A percentile compares a stretch with the other conserved stretches of the same genome.
These are phyloP conservation scores for Amphipyra tragopoginis DNA, from an alignment of 2,888 invertebrate species.

Conservation along the genomic window DNA sequence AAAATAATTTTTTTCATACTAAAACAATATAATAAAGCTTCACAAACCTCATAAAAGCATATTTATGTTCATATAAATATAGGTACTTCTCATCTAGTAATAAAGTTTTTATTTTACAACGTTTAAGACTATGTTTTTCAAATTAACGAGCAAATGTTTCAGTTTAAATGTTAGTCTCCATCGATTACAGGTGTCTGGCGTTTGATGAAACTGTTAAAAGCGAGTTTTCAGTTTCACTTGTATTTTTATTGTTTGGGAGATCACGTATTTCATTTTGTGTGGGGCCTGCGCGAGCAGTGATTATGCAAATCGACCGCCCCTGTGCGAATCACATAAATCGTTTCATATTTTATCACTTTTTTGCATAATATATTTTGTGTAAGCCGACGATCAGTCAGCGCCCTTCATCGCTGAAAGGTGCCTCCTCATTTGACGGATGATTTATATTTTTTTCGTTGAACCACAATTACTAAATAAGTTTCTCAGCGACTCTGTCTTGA, in stretches of 20 bases:
- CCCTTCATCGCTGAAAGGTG: constrained; percentile 67
- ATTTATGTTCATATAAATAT: constrained; percentile 59
- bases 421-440: constrained; percentile 73
- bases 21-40: constrained; percentile 53
- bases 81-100: constrained; percentile 54
- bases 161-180: constrained; percentile 13
- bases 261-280: constrained; percentile 82
- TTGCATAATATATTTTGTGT: constrained; percentile 81
- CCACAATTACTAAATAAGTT: constrained; percentile 52
- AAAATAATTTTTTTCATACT: constrained; percentile 48
- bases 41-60: constrained; percentile 52
- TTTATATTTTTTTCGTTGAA: constrained; percentile 65
- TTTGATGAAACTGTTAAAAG: constrained; percentile 42
- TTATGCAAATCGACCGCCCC: constrained; percentile 82
- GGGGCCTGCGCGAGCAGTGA: constrained; percentile 74
- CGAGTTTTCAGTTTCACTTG: constrained; percentile 44
- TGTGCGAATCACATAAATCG: constrained; percentile 83
- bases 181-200: constrained; percentile 36
- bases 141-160: constrained; percentile 35
- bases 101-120: constrained; percentile 59
- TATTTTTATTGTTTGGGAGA: constrained; percentile 73
- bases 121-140: constrained; percentile 47
- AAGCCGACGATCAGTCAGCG: constrained; percentile 79
- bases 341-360: constrained; percentile 85
- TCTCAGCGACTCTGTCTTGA: constrained; percentile 26